Evolutionary conservation across 2,888 invertebrate species (phyloP).

Genomic region (Athalia cordata): DNA sequence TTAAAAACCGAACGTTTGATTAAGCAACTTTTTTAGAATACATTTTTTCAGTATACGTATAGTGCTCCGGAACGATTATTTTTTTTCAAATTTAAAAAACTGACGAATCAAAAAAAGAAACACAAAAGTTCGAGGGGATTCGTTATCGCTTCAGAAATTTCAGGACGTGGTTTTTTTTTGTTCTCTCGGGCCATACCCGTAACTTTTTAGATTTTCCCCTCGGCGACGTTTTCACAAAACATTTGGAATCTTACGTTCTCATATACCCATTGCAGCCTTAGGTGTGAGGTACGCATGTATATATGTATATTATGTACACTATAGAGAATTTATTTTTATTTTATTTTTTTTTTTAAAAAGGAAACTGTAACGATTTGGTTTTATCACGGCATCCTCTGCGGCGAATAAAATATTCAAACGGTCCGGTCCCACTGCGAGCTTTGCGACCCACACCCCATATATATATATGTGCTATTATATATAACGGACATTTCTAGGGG

Average conservation of each 20-base stretch:
- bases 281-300: too few species aligned
- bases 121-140: neutral
- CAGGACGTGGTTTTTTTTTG: neutral
- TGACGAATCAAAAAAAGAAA: too few species aligned
- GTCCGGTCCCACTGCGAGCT: conserved; percentile 13
- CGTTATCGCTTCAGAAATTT: neutral
- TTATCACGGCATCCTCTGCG: conserved; percentile 16
- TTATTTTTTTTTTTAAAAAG: conserved; percentile 8
- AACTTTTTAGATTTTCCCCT: neutral
- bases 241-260: conserved; percentile 27
- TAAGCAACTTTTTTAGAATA: too few species aligned
- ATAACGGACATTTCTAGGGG: too few species aligned
- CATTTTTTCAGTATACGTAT: too few species aligned
- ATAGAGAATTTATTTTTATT: too few species aligned
- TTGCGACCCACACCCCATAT: neutral
- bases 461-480: too few species aligned
- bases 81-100: too few species aligned
- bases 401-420: conserved; percentile 30
- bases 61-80: too few species aligned
- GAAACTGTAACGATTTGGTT: conserved; percentile 25
- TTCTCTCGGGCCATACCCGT: neutral
- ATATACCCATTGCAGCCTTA: neutral
- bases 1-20: too few species aligned
- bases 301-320: too few species aligned
- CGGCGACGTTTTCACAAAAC: conserved; percentile 27